Conservation (phyloP, 2,797 vertebrate genomes). For the Micromesistius poutassou region DNA sequence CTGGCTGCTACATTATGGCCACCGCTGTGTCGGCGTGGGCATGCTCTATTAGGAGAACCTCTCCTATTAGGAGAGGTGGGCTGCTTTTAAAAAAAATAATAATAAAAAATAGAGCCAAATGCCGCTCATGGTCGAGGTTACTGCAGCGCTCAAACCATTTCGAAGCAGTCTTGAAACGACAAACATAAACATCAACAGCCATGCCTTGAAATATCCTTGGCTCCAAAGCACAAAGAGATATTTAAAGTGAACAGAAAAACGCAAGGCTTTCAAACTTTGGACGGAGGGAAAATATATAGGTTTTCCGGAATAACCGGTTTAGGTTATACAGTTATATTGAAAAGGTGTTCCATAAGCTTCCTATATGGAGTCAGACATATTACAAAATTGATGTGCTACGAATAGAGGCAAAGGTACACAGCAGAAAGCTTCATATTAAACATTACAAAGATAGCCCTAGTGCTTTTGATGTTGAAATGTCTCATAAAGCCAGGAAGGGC, state of each 20-base stretch:
- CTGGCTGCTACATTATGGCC: slow-evolving; percentile 70
- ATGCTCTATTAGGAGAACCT: slow-evolving; percentile 69
- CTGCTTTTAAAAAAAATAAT: slow-evolving; percentile 54
- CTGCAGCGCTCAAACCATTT: slow-evolving; percentile 30
- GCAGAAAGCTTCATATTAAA: no score
- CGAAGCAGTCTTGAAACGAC: neutral
- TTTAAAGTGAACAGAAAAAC: neutral
- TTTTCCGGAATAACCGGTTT: slow-evolving; percentile 8
- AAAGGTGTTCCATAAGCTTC: slow-evolving; percentile 16
- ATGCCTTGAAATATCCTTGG: slow-evolving; percentile 33
- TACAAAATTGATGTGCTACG: neutral
- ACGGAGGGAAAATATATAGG: neutral
- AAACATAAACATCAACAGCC: slow-evolving; percentile 22
- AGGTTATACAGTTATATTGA: no score
- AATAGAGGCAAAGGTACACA: neutral
- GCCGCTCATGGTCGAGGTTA: slow-evolving; percentile 21
- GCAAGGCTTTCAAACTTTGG: neutral
- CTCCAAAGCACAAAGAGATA: slow-evolving; percentile 20
- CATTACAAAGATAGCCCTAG: neutral
- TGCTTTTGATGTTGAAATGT: neutral
- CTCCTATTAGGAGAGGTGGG: slow-evolving; percentile 61
- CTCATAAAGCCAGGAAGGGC: neutral
- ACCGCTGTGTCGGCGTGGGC: slow-evolving; percentile 64
- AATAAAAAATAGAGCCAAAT: slow-evolving; percentile 16
- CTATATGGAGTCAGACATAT: neutral